Percentiles rank a stretch among this genome's conserved stretches.
Conservation (phyloP, 2,888 invertebrate species). For the Asteroscopus sphinx region DNA sequence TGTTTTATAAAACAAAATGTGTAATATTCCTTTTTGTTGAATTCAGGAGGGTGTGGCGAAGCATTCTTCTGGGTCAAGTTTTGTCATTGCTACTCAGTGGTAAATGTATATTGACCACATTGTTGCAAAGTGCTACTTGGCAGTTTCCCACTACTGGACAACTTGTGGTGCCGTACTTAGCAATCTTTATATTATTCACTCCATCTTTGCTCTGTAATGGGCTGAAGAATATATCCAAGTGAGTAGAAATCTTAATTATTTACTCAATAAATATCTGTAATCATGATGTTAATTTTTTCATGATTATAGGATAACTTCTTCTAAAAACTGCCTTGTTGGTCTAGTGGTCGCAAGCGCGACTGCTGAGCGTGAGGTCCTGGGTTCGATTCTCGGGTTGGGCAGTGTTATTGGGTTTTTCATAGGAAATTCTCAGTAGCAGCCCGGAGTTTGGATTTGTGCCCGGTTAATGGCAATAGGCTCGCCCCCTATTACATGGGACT, state of each 20-base stretch:
- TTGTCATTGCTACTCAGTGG: constrained; percentile 94
- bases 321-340: no score
- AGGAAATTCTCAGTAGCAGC: no score
- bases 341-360: no score
- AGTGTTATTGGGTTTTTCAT: no score
- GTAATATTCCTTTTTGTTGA: constrained; percentile 37
- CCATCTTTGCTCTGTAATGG: constrained; percentile 93
- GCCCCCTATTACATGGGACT: no score
- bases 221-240: constrained; percentile 91
- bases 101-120: constrained; percentile 93
- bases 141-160: constrained; percentile 95
- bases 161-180: constrained; percentile 94
- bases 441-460: no score
- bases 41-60: constrained; percentile 92
- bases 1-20: constrained; percentile 18
- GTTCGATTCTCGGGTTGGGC: no score
- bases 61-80: constrained; percentile 93
- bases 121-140: constrained; percentile 92
- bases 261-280: no score
- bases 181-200: constrained; percentile 94
- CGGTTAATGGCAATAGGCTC: no score
- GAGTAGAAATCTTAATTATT: constrained; percentile 73
- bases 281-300: no score
- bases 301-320: no score
- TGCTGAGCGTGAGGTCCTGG: no score